Conservation (phyloP, 2,888 invertebrate genomes). For the Dascillus cervinus region DNA sequence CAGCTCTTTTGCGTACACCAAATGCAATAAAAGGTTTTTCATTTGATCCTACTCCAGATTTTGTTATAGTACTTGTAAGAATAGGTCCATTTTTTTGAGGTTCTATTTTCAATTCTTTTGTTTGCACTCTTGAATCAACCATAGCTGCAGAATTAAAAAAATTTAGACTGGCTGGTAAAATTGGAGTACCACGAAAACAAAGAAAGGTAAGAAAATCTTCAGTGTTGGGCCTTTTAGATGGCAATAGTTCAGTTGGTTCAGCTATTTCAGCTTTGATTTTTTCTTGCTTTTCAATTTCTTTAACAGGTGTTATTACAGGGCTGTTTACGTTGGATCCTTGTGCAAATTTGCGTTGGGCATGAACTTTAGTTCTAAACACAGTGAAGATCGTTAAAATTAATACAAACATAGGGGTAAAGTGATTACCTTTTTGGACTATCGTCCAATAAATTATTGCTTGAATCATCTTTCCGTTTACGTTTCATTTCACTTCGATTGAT, state of each 20-base stretch:
- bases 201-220: conserved; percentile 82
- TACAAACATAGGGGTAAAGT: conserved; percentile 2
- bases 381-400: background rate
- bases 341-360: conserved; percentile 83
- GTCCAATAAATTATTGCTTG: conserved; percentile 26
- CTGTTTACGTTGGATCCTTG: conserved; percentile 62
- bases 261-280: conserved; percentile 40
- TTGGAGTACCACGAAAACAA: conserved; percentile 70
- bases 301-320: conserved; percentile 51
- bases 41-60: conserved; percentile 28
- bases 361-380: conserved; percentile 62
- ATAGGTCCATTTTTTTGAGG: conserved; percentile 35
- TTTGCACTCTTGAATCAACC: conserved; percentile 23
- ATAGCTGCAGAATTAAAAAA: conserved; percentile 53
- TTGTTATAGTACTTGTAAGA: conserved; percentile 29
- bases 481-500: conserved; percentile 38
- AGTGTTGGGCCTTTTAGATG: conserved; percentile 66
- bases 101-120: conserved; percentile 24
- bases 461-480: conserved; percentile 38
- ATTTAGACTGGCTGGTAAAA: conserved; percentile 64
- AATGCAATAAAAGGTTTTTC: conserved; percentile 45
- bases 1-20: conserved; percentile 52
- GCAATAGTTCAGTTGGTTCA: conserved; percentile 51
- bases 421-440: conserved; percentile 44
- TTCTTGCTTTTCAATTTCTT: conserved; percentile 51